Evolutionary conservation across 2,797 vertebrate species (phyloP).

Genomic region (Aulostomus chinensis): DNA sequence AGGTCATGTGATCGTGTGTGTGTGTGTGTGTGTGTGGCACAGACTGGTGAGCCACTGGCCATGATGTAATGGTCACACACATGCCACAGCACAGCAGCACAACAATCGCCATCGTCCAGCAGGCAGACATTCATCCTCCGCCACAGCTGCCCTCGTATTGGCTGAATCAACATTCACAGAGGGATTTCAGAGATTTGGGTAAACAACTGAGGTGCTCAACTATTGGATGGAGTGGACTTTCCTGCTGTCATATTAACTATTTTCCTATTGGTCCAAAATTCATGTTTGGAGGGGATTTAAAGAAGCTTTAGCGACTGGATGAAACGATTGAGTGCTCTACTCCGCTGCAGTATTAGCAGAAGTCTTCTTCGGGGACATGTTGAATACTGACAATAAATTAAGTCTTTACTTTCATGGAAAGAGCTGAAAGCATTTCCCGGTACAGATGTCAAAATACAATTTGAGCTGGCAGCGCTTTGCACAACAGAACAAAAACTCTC

Average conservation of each 20-base stretch:
- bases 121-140: slow-evolving; percentile 48
- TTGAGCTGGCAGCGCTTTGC: slow-evolving; percentile 6
- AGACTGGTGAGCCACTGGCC: slow-evolving; percentile 30
- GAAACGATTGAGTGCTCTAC: slow-evolving; percentile 58
- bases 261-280: slow-evolving; percentile 64
- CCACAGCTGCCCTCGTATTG: slow-evolving; percentile 51
- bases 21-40: slow-evolving; percentile 8
- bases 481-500: slow-evolving; percentile 18
- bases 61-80: slow-evolving; percentile 67
- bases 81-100: slow-evolving; percentile 37
- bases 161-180: slow-evolving; percentile 56
- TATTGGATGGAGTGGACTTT: slow-evolving; percentile 50
- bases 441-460: slow-evolving; percentile 39
- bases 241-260: slow-evolving; percentile 52
- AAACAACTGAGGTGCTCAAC: slow-evolving; percentile 56
- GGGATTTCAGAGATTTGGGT: slow-evolving; percentile 71
- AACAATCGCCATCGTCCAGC: slow-evolving; percentile 12
- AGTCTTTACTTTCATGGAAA: slow-evolving; percentile 54
- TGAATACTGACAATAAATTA: slow-evolving; percentile 55
- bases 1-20: slow-evolving; percentile 54
- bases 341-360: slow-evolving; percentile 51
- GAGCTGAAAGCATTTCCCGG: slow-evolving; percentile 31
- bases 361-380: slow-evolving; percentile 54
- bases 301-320: slow-evolving; percentile 69
- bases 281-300: slow-evolving; percentile 70